Evolutionary conservation across 1,140 invertebrate species (phyloP).

Genomic region (Drosophila nigrodunni): DNA sequence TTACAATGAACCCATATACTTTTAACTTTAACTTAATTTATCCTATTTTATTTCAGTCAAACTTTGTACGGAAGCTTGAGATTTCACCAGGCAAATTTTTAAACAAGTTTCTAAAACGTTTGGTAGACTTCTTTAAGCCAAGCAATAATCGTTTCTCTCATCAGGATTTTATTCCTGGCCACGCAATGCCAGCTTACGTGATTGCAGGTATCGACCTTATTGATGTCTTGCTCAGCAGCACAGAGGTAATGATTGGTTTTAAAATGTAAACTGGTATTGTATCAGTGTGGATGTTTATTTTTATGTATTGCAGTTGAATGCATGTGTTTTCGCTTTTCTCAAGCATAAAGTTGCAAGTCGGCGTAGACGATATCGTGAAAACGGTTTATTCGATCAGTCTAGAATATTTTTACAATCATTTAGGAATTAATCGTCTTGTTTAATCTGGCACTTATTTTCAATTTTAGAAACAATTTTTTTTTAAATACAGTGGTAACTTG

Average conservation of each 20-base stretch:
- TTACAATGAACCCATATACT: too few species aligned
- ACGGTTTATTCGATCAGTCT: too few species aligned
- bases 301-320: conserved; percentile 83
- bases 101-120: conserved; percentile 91
- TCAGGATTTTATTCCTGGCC: conserved; percentile 86
- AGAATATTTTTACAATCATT: too few species aligned
- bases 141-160: conserved; percentile 94
- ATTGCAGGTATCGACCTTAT: conserved; percentile 91
- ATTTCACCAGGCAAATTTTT: conserved; percentile 91
- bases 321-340: conserved; percentile 55
- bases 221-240: conserved; percentile 88
- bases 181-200: conserved; percentile 88
- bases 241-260: conserved; percentile 85
- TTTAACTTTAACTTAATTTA: too few species aligned
- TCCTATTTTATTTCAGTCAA: conserved; percentile 48
- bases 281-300: background rate
- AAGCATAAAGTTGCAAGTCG: too few species aligned
- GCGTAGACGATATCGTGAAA: too few species aligned
- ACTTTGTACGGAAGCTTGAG: conserved; percentile 88
- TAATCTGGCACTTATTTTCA: too few species aligned
- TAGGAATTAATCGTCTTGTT: too few species aligned
- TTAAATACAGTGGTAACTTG: too few species aligned
- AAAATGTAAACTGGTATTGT: background rate
- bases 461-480: too few species aligned
- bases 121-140: conserved; percentile 95